phyloP scores from a whole-genome alignment of 2,888 invertebrate species.

The Psylliodes chrysocephalus region DNA sequence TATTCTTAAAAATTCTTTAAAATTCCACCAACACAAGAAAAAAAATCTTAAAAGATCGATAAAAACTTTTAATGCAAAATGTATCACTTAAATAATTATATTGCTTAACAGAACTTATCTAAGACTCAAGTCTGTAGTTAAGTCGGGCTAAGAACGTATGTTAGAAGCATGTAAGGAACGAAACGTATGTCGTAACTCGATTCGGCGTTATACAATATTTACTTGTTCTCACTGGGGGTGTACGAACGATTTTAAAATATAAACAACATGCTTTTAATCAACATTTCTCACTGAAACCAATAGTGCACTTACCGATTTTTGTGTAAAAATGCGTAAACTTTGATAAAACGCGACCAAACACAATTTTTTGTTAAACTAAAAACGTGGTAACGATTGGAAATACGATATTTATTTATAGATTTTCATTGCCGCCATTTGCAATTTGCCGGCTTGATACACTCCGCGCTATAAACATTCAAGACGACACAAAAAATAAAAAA shows the following conservation, averaged over 20 bases:
- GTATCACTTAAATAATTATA: constrained; percentile 66
- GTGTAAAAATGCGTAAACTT: constrained; percentile 39
- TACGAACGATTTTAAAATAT: constrained; percentile 57
- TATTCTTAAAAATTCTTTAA: constrained; percentile 45
- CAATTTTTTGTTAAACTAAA: constrained; percentile 50
- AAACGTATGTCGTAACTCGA: constrained; percentile 56
- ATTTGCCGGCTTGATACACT: constrained; percentile 60
- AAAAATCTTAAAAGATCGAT: constrained; percentile 63
- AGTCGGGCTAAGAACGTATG: constrained; percentile 55
- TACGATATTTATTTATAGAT: constrained; percentile 64
- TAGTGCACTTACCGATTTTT: constrained; percentile 51
- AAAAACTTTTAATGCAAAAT: constrained; percentile 65
- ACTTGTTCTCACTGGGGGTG: constrained; percentile 61
- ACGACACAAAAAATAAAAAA: constrained; percentile 41
- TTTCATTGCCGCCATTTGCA: constrained; percentile 61
- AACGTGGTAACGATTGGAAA: constrained; percentile 57
- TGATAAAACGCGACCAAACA: constrained; percentile 47
- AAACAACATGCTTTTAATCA: constrained; percentile 52
- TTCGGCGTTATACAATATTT: constrained; percentile 58
- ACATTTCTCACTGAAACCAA: constrained; percentile 37
- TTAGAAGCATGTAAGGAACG: constrained; percentile 55
- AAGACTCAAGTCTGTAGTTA: constrained; percentile 58
- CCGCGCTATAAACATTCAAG: constrained; percentile 44
- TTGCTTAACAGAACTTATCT: constrained; percentile 58
- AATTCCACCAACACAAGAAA: constrained; percentile 55